Conservation (phyloP, 1,140 invertebrate species). For the Aphis craccivora region DNA sequence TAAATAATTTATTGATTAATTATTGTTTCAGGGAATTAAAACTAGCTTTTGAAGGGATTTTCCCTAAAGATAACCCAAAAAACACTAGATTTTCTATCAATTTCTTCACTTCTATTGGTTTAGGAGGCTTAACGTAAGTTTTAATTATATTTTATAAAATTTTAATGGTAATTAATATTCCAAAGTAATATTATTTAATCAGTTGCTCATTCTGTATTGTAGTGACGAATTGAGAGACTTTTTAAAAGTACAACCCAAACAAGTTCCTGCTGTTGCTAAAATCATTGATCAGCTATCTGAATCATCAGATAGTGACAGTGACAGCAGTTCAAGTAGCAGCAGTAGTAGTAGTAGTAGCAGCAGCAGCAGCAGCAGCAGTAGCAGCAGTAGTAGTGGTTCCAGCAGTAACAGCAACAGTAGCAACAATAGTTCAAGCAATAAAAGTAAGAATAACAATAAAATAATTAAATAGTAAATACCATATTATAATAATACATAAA, state of each 20-base stretch:
- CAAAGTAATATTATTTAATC: neutral
- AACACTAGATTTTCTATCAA: slow-evolving; percentile 99
- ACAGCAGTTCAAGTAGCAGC: slow-evolving; percentile 39
- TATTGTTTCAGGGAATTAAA: slow-evolving; percentile 77
- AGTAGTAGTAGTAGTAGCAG: slow-evolving; percentile 25
- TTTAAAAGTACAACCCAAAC: slow-evolving; percentile 52
- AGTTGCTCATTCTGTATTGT: neutral
- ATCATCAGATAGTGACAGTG: slow-evolving; percentile 40
- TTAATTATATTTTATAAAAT: neutral
- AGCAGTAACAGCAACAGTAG: neutral
- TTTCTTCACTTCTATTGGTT: slow-evolving; percentile 98
- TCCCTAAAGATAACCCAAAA: slow-evolving; percentile 94
- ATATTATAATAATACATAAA: neutral
- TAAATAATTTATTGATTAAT: neutral
- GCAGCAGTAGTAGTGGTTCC: neutral
- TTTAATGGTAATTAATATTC: neutral
- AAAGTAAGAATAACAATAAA: neutral
- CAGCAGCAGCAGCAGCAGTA: neutral
- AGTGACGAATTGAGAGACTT: slow-evolving; percentile 58
- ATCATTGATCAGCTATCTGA: slow-evolving; percentile 28
- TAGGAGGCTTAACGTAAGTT: slow-evolving; percentile 90
- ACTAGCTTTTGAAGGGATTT: slow-evolving; percentile 87
- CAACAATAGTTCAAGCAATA: neutral
- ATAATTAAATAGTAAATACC: neutral
- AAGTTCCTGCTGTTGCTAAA: slow-evolving; percentile 40